phyloP scores from a whole-genome alignment of 2,888 invertebrate species.

The Cyaniris semiargus region DNA sequence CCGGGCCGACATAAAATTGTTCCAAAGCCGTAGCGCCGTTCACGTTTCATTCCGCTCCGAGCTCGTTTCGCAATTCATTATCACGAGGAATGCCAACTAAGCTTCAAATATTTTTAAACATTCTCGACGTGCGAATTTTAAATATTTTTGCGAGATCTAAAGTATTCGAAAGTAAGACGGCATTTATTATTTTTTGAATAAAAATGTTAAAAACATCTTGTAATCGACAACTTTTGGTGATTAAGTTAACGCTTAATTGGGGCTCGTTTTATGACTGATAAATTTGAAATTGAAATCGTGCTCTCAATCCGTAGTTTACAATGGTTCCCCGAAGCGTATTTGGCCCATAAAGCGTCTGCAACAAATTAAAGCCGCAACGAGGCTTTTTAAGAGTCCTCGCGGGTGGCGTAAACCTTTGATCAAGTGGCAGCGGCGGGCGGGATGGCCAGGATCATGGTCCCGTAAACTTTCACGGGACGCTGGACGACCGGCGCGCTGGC shows the following conservation, averaged over 20 bases:
- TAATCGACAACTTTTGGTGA: not conserved
- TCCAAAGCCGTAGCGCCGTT: slow-evolving; percentile 33
- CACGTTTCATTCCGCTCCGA: not conserved
- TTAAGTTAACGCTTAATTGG: not conserved
- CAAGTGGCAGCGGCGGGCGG: slow-evolving; percentile 55
- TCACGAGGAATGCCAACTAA: slow-evolving; percentile 21
- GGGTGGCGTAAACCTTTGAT: slow-evolving; percentile 60
- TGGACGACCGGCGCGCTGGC: slow-evolving; percentile 53
- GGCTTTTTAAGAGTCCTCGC: slow-evolving; percentile 22
- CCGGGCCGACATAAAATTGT: slow-evolving; percentile 34
- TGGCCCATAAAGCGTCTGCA: slow-evolving; percentile 11
- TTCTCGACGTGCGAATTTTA: not conserved
- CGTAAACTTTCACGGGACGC: slow-evolving; percentile 76
- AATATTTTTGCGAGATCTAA: slow-evolving; percentile 18
- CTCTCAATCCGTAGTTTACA: slow-evolving; percentile 5
- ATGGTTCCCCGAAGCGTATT: not conserved
- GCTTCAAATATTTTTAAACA: slow-evolving; percentile 17
- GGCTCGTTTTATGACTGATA: not conserved
- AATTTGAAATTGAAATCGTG: slow-evolving; percentile 5
- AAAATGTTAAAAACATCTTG: not conserved
- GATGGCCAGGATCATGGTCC: slow-evolving; percentile 61
- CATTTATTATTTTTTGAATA: not conserved
- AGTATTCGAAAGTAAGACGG: not conserved
- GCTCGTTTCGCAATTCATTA: slow-evolving; percentile 24
- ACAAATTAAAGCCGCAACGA: slow-evolving; percentile 15